Conservation (phyloP, 2,113 vertebrate species). For the Orthonyx spaldingii region DNA sequence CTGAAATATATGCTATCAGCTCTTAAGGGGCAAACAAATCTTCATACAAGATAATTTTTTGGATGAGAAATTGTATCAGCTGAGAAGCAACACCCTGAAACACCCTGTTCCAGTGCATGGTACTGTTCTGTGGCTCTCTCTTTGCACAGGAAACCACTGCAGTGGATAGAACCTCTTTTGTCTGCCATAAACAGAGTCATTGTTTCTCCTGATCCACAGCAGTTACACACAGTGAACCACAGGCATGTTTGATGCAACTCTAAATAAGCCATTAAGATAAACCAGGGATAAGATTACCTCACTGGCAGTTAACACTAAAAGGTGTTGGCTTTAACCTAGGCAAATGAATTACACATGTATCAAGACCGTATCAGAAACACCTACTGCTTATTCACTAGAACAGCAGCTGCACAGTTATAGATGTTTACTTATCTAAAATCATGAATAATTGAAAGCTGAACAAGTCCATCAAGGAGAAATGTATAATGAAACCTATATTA, state of each 20-base stretch:
- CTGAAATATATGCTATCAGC: not conserved
- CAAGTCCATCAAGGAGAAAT: not conserved
- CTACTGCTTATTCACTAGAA: not conserved
- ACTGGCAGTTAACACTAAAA: not conserved
- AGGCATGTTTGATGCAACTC: not conserved
- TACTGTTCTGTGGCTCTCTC: not conserved
- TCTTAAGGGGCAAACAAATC: not conserved
- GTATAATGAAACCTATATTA: not conserved
- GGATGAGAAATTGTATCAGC: not conserved
- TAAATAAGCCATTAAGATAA: not conserved
- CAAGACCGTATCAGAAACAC: not conserved
- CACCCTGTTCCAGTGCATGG: not conserved
- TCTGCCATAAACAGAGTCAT: accelerated
- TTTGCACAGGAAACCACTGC: not conserved
- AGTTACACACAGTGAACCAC: not conserved
- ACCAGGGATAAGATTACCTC: not conserved
- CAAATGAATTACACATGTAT: not conserved
- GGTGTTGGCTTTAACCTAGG: not conserved
- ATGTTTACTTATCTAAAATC: not conserved
- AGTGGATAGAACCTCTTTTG: not conserved
- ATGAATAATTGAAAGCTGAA: not conserved
- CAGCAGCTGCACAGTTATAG: not conserved
- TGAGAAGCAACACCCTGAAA: not conserved
- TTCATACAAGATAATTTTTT: not conserved
- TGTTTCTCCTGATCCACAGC: not conserved